Evolutionary conservation across 2,113 vertebrate genomes (phyloP), one percentile per base, ranked within the genome.

Genomic region (Glaucidium brasilianum): DNA sequence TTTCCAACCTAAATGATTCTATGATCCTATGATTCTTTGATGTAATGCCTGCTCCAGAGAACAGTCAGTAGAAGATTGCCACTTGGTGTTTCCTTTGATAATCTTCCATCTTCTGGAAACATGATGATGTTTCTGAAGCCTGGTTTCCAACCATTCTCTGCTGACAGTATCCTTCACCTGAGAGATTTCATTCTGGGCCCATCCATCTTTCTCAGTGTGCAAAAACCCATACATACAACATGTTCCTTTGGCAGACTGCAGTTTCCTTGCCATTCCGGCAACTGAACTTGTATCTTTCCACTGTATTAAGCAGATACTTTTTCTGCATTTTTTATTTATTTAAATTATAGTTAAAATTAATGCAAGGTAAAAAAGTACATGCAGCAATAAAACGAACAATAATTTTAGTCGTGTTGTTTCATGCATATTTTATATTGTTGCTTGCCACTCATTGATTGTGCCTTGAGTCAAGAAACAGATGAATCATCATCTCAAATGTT

Each of bases 391-490:
- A 59, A 63, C 1, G 22, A 92, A 21, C 35, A 94, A 64, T 90
- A 69, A 66, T 72, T 85, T 45, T 58, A 37, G 29, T 72, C 9
- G 2, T 62, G 35, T 26, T 72, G 35, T 25, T 85, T 64, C 66
- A 53, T 26, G 50, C 25, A n/a, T 92, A 68, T 69, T 94, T 88
- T 76, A 59, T 62, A 56, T 66, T 66, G 43, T 60, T 92, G 39
- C 62, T 77, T 92, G 25, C 67, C 53, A 37, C 45, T 86, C 23
- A 7, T 39, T 91, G 80, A 86, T 85, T 89, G 27, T 47, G 26
- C 15, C n/a, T 76, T 56, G 50, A 76, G 72, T 91, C 67, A 92
- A 68, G 69, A 88, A 86, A 76, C 13, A 89, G 83, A 83, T 85
- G 62, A 79, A 91, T 60, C 63, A 62, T 69, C 67, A 83, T 50